Conservation (phyloP, 2,113 vertebrate species). For the Pleuronectes platessa region DNA sequence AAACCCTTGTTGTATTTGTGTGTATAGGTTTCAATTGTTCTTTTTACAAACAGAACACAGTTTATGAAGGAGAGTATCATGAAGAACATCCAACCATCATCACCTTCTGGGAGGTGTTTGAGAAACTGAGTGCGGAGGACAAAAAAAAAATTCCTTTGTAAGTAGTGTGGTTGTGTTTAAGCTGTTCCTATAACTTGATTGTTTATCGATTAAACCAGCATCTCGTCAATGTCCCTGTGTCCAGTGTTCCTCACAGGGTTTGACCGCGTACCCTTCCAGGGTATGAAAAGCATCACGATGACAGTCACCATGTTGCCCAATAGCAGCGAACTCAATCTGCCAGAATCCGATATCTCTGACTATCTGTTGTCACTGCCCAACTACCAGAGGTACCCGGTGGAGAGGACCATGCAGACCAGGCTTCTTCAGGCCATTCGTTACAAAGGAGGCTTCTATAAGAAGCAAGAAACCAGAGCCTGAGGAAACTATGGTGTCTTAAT, state of each 20-base stretch:
- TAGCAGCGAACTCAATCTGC: slow-evolving; percentile 73
- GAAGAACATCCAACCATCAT: slow-evolving; percentile 79
- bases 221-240: background rate
- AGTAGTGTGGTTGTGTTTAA: slow-evolving; percentile 48
- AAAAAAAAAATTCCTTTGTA: slow-evolving; percentile 87
- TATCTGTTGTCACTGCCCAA: slow-evolving; percentile 46
- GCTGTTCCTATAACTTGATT: background rate
- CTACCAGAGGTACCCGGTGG: no score
- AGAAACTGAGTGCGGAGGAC: slow-evolving; percentile 76
- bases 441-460: no score
- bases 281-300: slow-evolving; percentile 78
- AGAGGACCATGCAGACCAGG: no score
- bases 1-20: background rate
- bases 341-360: slow-evolving; percentile 79
- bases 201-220: background rate
- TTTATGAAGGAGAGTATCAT: slow-evolving; percentile 77
- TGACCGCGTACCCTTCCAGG: slow-evolving; percentile 78
- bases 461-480: no score
- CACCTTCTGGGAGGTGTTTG: slow-evolving; percentile 89
- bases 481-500: no score
- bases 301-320: slow-evolving; percentile 58
- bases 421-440: no score
- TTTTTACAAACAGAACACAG: slow-evolving; percentile 78
- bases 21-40: background rate
- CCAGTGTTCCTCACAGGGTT: slow-evolving; percentile 86